phyloP scores from a whole-genome alignment of 2,113 vertebrate species.

The Carollia perspicillata region DNA sequence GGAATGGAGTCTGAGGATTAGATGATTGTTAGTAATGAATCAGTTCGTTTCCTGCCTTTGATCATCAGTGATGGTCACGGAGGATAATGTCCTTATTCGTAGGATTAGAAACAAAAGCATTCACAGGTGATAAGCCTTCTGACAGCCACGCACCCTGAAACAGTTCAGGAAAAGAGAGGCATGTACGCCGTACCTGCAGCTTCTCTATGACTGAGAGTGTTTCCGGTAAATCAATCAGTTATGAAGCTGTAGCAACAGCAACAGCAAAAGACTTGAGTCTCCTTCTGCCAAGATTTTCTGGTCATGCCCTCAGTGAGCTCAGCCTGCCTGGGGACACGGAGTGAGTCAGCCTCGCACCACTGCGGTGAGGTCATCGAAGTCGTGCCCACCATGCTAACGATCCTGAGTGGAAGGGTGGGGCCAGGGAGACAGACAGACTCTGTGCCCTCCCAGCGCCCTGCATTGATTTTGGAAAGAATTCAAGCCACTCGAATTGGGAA shows the following conservation, averaged over 20 bases:
- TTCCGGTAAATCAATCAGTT: not conserved
- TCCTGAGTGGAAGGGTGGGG: not conserved
- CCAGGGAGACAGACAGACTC: not conserved
- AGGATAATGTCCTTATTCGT: not conserved
- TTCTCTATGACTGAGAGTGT: not conserved
- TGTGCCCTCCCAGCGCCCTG: not conserved
- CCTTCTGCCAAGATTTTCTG: not conserved
- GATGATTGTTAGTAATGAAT: not conserved
- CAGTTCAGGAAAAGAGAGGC: not conserved
- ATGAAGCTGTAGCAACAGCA: not conserved
- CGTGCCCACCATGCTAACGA: not conserved
- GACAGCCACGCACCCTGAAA: not conserved
- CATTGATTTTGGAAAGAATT: not conserved
- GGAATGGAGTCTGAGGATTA: not conserved
- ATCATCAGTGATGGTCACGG: accelerated
- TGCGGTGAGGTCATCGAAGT: not conserved
- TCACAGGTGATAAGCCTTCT: not conserved
- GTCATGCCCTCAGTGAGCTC: not conserved
- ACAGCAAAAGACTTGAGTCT: not conserved
- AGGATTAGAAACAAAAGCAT: not conserved
- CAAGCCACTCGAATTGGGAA: not conserved
- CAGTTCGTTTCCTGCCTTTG: not conserved
- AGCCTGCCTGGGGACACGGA: not conserved
- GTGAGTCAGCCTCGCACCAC: conserved; percentile 32
- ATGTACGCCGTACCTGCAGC: not conserved